Evolutionary conservation across 2,113 vertebrate species (phyloP).

Genomic region (Larimichthys polyactis): DNA sequence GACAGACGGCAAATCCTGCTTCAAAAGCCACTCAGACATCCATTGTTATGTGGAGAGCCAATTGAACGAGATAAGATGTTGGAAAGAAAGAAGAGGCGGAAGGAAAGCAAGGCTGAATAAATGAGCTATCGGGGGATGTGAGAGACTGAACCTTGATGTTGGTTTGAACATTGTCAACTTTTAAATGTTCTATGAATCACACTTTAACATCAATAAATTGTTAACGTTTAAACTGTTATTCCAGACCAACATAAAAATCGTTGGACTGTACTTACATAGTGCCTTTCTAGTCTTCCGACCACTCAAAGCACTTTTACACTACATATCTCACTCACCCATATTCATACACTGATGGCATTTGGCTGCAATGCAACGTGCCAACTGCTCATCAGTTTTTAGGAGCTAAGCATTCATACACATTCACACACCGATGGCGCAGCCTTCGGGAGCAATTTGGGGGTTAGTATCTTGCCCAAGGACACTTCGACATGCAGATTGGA

Average conservation of each 20-base stretch:
- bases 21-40: constrained; percentile 73
- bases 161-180: constrained; percentile 24
- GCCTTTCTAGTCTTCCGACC: no score
- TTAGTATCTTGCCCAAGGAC: no score
- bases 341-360: no score
- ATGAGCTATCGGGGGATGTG: constrained; percentile 36
- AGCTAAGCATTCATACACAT: no score
- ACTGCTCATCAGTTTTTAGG: no score
- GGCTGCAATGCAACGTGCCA: no score
- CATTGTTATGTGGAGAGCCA: constrained; percentile 71
- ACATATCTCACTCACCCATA: no score
- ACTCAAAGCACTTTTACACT: no score
- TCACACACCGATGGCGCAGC: no score
- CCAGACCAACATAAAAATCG: neutral
- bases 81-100: constrained; percentile 43
- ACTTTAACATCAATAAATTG: neutral
- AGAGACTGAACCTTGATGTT: constrained; percentile 25
- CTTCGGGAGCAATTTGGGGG: no score
- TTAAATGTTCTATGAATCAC: neutral
- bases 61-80: constrained; percentile 69
- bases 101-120: constrained; percentile 42
- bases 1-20: constrained; percentile 72
- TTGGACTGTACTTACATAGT: no score
- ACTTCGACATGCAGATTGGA: no score
- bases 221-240: neutral